Percentiles rank a stretch among this genome's conserved stretches.
Evolutionary conservation across 1,140 invertebrate genomes (phyloP).

Genomic region (Oncopeltus fasciatus): DNA sequence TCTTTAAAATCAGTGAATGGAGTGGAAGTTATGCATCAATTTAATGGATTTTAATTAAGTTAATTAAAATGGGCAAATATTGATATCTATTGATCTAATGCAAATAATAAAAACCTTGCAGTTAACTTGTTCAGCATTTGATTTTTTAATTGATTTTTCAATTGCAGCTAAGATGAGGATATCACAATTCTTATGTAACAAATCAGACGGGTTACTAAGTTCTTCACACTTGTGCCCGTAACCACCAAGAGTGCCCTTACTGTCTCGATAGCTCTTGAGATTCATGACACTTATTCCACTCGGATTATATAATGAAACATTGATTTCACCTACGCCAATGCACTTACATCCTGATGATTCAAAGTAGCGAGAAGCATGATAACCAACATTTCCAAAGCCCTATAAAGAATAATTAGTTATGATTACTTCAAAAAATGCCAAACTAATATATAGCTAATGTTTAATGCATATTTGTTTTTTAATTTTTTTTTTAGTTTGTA

Average conservation of each 20-base stretch:
- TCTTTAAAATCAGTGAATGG: too few relatives aligned
- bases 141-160: constrained; percentile 62
- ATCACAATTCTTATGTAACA: constrained; percentile 68
- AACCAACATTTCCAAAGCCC: constrained; percentile 80
- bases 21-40: too few relatives aligned
- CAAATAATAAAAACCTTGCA: constrained; percentile 58
- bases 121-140: constrained; percentile 61
- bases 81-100: too few relatives aligned
- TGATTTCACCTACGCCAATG: constrained; percentile 62
- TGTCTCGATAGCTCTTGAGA: constrained; percentile 37
- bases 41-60: too few relatives aligned
- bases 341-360: constrained; percentile 61
- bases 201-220: constrained; percentile 39
- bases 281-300: constrained; percentile 46
- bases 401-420: constrained; percentile 24
- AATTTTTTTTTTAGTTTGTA: too few relatives aligned
- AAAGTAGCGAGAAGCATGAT: constrained; percentile 60
- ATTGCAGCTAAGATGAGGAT: constrained; percentile 74
- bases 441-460: too few relatives aligned
- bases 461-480: too few relatives aligned
- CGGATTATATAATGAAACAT: constrained; percentile 53
- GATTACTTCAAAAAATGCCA: too few relatives aligned
- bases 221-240: constrained; percentile 51
- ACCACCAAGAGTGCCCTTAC: constrained; percentile 56
- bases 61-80: too few relatives aligned